Evolutionary conservation across 2,888 invertebrate genomes (phyloP).

Genomic region (Teinopalpus imperialis): DNA sequence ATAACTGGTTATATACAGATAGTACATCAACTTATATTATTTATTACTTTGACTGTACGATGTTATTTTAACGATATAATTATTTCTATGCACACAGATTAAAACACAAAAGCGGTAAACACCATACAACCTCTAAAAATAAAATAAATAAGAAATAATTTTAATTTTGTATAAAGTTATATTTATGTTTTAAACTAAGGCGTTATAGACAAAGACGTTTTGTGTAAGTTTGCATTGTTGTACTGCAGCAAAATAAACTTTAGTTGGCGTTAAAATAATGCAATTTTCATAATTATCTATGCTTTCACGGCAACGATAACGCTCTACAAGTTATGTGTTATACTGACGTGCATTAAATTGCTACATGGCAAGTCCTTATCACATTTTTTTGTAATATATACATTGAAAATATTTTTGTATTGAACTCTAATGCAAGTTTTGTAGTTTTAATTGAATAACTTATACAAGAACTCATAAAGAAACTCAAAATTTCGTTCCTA

Average conservation of each 20-base stretch:
- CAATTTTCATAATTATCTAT: slow-evolving; percentile 1
- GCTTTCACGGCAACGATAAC: not conserved
- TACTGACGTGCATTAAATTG: slow-evolving; percentile 17
- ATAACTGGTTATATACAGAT: too few species aligned
- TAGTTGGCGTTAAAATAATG: not conserved
- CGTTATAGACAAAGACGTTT: not conserved
- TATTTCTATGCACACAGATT: too few species aligned
- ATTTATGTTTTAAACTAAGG: slow-evolving; percentile 16
- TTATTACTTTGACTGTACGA: too few species aligned
- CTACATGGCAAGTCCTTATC: not conserved
- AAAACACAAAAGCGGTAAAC: not conserved
- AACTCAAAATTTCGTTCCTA: too few species aligned
- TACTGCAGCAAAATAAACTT: slow-evolving; percentile 1
- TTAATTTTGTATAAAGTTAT: slow-evolving; percentile 16
- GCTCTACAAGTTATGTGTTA: slow-evolving; percentile 10
- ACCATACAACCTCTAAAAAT: not conserved
- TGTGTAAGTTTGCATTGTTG: not conserved
- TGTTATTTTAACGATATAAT: too few species aligned
- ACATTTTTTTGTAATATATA: too few species aligned
- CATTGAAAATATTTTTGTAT: too few species aligned
- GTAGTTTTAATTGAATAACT: too few species aligned
- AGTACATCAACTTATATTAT: too few species aligned
- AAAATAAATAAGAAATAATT: not conserved
- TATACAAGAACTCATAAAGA: too few species aligned
- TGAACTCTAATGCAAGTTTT: too few species aligned